These are phyloP conservation scores for Plestiodon gilberti DNA, from an alignment of 2,113 vertebrate genomes.

Conservation along the genomic window DNA sequence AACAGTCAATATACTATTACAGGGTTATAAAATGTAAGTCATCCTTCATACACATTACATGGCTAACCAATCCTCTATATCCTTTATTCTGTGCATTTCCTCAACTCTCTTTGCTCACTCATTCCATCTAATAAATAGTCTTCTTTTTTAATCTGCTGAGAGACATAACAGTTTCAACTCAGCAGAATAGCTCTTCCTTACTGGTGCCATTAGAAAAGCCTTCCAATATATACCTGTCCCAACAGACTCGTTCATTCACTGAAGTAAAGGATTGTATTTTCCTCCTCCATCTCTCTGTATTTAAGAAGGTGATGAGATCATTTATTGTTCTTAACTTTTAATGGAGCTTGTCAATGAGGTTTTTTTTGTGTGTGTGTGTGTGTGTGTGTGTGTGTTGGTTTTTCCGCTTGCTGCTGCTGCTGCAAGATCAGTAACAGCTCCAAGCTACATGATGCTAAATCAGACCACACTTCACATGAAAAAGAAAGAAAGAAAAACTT, in stretches of 20 bases:
- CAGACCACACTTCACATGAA: slow-evolving; percentile 66
- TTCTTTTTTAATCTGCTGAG: neutral
- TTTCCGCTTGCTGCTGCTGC: slow-evolving; percentile 57
- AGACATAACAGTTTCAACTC: slow-evolving; percentile 3
- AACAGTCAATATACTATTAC: neutral
- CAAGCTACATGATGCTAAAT: slow-evolving; percentile 80
- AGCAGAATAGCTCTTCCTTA: slow-evolving; percentile 29
- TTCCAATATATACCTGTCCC: slow-evolving; percentile 47
- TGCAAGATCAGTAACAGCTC: slow-evolving; percentile 63
- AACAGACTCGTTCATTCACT: slow-evolving; percentile 53
- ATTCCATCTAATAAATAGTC: neutral
- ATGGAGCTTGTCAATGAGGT: slow-evolving; percentile 60
- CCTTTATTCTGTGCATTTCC: slow-evolving; percentile 2
- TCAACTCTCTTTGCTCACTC: neutral
- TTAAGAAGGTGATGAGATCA: slow-evolving; percentile 71
- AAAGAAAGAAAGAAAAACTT: slow-evolving; percentile 51
- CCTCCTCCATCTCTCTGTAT: slow-evolving; percentile 49
- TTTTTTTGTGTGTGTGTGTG: slow-evolving; percentile 26
- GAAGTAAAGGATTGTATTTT: slow-evolving; percentile 63
- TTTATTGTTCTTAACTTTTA: slow-evolving; percentile 76
- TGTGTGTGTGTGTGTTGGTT: slow-evolving; percentile 53
- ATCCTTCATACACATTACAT: neutral
- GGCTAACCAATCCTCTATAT: neutral
- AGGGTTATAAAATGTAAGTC: neutral
- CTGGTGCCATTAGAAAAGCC: slow-evolving; percentile 30